phyloP scores from a whole-genome alignment of 2,113 vertebrate genomes.

The Sus scrofa region T2T-Sscrofa CM000813.6:29912501-29913000 shows the following conservation, averaged over 20 bases:
- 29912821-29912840: neutral
- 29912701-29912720: neutral
- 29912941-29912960: neutral
- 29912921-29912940: neutral
- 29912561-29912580: too few species aligned
- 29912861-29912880: slow-evolving; percentile 44
- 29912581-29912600: too few species aligned
- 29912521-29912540: too few species aligned
- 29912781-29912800: neutral
- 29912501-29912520: too few species aligned
- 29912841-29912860: neutral
- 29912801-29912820: neutral
- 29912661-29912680: too few species aligned
- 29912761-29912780: neutral
- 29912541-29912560: too few species aligned
- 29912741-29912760: neutral
- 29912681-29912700: neutral
- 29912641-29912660: too few species aligned
- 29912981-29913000: neutral
- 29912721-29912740: neutral
- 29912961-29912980: neutral
- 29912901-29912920: neutral
- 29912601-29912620: too few species aligned
- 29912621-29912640: too few species aligned
- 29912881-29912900: neutral